A percentile compares a stretch with the other conserved stretches of the same genome.
phyloP scores from a whole-genome alignment of 2,888 invertebrate genomes.

The Seira sanloemensis region DNA sequence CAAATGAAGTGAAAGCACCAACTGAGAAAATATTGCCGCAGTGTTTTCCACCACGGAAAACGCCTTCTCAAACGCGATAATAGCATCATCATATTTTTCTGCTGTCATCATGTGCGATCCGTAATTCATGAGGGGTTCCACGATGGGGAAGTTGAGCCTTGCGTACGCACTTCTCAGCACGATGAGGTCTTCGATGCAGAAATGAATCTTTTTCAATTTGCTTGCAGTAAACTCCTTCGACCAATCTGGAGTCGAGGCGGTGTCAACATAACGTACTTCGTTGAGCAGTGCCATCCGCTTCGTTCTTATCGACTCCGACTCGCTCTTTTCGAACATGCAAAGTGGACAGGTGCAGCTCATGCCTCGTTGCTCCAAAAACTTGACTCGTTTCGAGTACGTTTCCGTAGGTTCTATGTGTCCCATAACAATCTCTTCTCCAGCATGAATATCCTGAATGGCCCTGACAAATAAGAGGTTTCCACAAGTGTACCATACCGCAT shows the following conservation, averaged over 20 bases:
- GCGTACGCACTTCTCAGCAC: constrained; percentile 29
- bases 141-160: constrained; percentile 49
- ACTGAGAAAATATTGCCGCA: constrained; percentile 5
- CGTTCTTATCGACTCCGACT: not conserved
- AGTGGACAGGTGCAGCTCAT: constrained; percentile 39
- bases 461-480: constrained; percentile 59
- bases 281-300: constrained; percentile 16
- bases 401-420: constrained; percentile 51
- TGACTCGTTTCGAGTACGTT: constrained; percentile 1
- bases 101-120: constrained; percentile 32
- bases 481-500: constrained; percentile 50
- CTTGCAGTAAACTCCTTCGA: not conserved
- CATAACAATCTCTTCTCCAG: constrained; percentile 49
- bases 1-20: constrained; percentile 28
- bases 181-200: constrained; percentile 40
- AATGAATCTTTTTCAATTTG: not conserved
- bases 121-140: constrained; percentile 39
- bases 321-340: constrained; percentile 41
- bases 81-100: constrained; percentile 43
- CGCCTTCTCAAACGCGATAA: constrained; percentile 30
- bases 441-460: constrained; percentile 41
- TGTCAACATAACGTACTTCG: not conserved
- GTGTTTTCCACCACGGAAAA: constrained; percentile 43
- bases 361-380: constrained; percentile 24
- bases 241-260: not conserved